Evolutionary conservation across 92 coral and sea anemone species (phyloP), one percentile per base, ranked within the genome.

Genomic region (Chrysogorgia sp.): DNA sequence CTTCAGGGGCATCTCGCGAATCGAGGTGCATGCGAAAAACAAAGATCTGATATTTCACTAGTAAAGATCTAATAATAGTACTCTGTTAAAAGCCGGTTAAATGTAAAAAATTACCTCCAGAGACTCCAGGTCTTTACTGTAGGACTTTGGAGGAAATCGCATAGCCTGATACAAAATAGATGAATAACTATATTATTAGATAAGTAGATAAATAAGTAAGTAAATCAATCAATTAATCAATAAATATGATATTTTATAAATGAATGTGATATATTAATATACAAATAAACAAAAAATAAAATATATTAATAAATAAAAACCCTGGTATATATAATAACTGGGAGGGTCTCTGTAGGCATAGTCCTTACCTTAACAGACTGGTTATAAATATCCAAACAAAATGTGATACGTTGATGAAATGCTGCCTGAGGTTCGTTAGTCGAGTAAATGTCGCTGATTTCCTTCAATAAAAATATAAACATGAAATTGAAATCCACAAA

Each of bases 81-180:
- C 26, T 6, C 55, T 74, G 56, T 24, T 48, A 47, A 0, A 25
- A 23, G 9, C 17, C 21, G 3, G 35, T 29, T 12, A 24, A 40
- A 32, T 13, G 47, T 2, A n/a, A n/a, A n/a, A n/a, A 45, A 52
- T 24, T 83, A 93, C 97, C 97, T 93, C 98, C 48, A 94, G 74
- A 57, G 99, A 96, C 61, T 96, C 99, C 81, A 96, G 69, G 69
- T 96, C 87, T 88, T 96, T 96, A 87, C 88, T 96, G 83, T 96
- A 96, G 24, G 99, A 96, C 62, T 96, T 96, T 20, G 99, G 97
- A 26, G 99, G 99, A 71, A 96, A 96, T 30, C 99, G 90, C 99
- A 96, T 96, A 22, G 99, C 99, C 97, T 90, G 40, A 30, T 31
- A 3, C 30, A 72, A 30, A 17, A 33, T 49, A 71, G 22, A 33